Evolutionary conservation across 2,888 invertebrate genomes (phyloP).

Genomic region (Cantharis flavilabris): DNA sequence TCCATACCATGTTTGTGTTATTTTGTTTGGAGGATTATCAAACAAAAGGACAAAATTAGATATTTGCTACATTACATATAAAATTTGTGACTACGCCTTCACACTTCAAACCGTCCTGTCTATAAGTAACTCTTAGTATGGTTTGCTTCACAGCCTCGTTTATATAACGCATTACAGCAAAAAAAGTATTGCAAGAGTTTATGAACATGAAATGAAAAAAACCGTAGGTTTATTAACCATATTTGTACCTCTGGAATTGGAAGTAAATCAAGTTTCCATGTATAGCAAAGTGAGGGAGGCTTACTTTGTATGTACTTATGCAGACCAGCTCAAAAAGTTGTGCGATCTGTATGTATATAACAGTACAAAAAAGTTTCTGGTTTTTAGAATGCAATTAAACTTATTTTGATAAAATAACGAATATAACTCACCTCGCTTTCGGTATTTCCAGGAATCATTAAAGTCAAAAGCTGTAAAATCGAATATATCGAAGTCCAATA

Average conservation of each 20-base stretch:
- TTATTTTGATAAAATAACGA: neutral
- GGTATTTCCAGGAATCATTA: conserved; percentile 14
- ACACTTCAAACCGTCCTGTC: neutral
- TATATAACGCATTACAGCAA: neutral
- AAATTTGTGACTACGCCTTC: neutral
- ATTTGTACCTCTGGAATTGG: neutral
- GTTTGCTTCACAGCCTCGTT: neutral
- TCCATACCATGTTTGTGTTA: neutral
- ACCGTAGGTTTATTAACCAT: neutral
- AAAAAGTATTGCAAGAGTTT: neutral
- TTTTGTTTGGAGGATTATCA: neutral
- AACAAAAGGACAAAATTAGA: neutral
- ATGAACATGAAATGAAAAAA: neutral
- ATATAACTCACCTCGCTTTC: conserved; percentile 10
- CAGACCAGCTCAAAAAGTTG: neutral
- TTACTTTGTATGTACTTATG: neutral
- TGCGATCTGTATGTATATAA: neutral
- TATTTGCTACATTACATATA: neutral
- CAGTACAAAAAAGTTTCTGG: neutral
- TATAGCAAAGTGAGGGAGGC: neutral
- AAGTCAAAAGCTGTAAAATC: conserved; percentile 10
- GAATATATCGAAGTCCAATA: conserved; percentile 21
- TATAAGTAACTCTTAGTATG: neutral
- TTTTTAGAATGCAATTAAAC: neutral
- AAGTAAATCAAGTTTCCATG: neutral